Conservation (phyloP, 2,797 vertebrate species). For the Mus spretus region DNA sequence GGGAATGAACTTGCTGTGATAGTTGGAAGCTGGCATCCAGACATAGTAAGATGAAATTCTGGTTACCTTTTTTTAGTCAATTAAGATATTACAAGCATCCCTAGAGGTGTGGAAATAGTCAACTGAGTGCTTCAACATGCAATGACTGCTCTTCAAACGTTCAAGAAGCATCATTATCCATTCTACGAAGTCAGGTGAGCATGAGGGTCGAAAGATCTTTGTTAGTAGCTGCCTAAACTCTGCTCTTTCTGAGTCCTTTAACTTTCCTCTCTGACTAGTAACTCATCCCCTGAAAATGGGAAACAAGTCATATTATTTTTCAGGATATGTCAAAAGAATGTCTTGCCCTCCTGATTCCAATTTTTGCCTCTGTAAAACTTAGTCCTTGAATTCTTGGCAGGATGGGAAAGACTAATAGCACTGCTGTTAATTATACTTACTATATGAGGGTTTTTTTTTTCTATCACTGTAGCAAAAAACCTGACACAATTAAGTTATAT, state of each 20-base stretch:
- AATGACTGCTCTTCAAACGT: conserved; percentile 7
- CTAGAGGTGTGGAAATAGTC: neutral
- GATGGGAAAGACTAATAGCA: neutral
- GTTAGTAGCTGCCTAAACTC: neutral
- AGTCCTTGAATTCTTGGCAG: conserved; percentile 14
- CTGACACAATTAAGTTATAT: neutral
- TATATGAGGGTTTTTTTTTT: neutral
- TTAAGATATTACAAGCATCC: neutral
- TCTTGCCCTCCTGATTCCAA: neutral
- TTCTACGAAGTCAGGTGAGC: neutral
- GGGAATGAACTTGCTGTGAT: neutral
- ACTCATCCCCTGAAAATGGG: neutral
- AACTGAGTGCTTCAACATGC: neutral
- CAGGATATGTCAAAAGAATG: conserved; percentile 19
- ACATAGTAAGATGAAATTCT: neutral
- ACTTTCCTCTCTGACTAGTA: neutral
- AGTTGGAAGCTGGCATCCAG: neutral
- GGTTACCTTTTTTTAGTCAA: neutral
- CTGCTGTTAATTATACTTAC: neutral
- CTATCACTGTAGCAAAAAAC: neutral
- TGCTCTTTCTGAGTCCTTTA: neutral
- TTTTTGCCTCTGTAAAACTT: conserved; percentile 7
- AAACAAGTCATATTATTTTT: conserved; percentile 25
- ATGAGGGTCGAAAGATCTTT: no score
- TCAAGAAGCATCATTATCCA: neutral